These are phyloP conservation scores for Salarias fasciatus DNA, from an alignment of 2,797 vertebrate species.

Conservation along the genomic window DNA sequence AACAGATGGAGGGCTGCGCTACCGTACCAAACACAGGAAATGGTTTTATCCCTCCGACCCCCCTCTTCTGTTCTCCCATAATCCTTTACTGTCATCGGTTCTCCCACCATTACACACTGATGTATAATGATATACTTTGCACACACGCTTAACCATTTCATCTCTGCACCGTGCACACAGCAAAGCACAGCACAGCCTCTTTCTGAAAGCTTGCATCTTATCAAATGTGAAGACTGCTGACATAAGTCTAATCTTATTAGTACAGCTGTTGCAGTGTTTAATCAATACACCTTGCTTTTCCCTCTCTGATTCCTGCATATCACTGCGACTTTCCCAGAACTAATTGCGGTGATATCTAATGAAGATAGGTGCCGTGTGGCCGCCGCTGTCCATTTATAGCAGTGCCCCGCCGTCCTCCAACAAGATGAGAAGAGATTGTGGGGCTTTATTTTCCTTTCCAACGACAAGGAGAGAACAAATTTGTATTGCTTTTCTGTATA, in stretches of 20 bases:
- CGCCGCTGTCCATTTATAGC: constrained; percentile 8
- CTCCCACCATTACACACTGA: constrained; percentile 27
- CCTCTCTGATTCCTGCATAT: constrained; percentile 31
- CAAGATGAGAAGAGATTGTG: constrained; percentile 10
- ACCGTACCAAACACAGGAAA: constrained; percentile 65
- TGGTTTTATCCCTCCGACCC: constrained; percentile 55
- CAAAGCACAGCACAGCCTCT: too few species aligned
- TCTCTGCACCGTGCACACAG: constrained; percentile 6
- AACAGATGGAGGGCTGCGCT: constrained; percentile 65
- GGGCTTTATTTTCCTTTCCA: constrained; percentile 25
- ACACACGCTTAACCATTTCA: constrained; percentile 19
- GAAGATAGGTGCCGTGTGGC: constrained; percentile 33
- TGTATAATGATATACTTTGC: constrained; percentile 23
- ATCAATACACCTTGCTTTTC: constrained; percentile 51
- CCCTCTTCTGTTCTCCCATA: constrained; percentile 49
- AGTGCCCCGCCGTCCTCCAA: constrained; percentile 9
- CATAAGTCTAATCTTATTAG: constrained; percentile 55
- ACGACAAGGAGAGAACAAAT: not conserved
- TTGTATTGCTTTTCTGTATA: constrained; percentile 4
- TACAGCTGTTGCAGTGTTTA: constrained; percentile 54
- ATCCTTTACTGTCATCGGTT: constrained; percentile 51
- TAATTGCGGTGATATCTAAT: constrained; percentile 58
- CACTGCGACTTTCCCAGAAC: constrained; percentile 51
- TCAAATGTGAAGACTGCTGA: constrained; percentile 43
- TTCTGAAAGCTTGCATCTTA: constrained; percentile 9